phyloP scores from a whole-genome alignment of 1,140 invertebrate genomes.

The Sminthurinus signatus region DNA sequence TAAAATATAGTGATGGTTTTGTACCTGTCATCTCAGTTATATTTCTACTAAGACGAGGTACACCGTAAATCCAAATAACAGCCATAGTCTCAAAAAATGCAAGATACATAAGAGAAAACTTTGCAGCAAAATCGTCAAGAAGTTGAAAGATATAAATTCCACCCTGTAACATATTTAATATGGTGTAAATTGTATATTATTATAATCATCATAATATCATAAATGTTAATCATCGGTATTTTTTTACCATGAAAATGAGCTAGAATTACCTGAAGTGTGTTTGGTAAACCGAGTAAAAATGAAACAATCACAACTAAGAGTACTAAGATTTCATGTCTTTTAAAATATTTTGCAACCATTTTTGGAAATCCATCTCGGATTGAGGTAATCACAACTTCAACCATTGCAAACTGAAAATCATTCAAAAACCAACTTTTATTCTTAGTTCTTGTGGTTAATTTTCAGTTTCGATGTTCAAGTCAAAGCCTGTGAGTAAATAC shows the following conservation, averaged over 20 bases:
- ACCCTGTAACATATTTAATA: no score
- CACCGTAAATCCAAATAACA: constrained; percentile 87
- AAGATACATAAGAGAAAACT: constrained; percentile 81
- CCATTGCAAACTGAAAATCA: constrained; percentile 71
- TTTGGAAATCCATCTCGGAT: constrained; percentile 83
- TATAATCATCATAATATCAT: no score
- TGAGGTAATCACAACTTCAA: constrained; percentile 85
- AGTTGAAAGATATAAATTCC: constrained; percentile 90
- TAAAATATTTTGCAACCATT: constrained; percentile 69
- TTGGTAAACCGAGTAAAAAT: constrained; percentile 73
- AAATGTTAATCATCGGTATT: no score
- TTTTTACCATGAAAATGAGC: no score
- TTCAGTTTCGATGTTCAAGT: no score
- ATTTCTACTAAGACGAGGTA: constrained; percentile 66
- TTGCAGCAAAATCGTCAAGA: constrained; percentile 86
- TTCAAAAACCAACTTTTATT: no score
- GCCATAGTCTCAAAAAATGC: constrained; percentile 88
- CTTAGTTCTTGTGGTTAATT: no score
- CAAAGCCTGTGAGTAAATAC: no score
- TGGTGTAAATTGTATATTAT: no score
- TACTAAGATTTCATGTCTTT: constrained; percentile 80
- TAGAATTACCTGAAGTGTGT: constrained; percentile 68
- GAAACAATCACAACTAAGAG: constrained; percentile 73
- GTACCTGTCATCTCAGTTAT: constrained; percentile 81
- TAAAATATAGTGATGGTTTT: constrained; percentile 69